Evolutionary conservation across 2,888 invertebrate species (phyloP).

Genomic region (Lasius fuliginosus): DNA sequence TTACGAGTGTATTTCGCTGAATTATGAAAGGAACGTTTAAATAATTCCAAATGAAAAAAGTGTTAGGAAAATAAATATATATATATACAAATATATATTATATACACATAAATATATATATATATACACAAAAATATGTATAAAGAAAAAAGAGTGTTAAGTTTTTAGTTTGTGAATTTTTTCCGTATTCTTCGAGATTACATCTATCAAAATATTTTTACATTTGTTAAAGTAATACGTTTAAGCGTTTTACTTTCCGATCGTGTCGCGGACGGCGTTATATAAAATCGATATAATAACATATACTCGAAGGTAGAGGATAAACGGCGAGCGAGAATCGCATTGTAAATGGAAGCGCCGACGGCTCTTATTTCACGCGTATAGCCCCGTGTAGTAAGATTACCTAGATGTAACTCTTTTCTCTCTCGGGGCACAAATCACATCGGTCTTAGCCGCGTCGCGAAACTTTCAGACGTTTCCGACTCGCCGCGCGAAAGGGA

Average conservation of each 20-base stretch:
- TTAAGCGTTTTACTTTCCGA: neutral
- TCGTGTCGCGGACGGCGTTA: neutral
- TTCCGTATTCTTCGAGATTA: neutral
- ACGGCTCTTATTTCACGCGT: constrained; percentile 35
- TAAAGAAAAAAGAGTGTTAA: neutral
- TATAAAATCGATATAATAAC: constrained; percentile 34
- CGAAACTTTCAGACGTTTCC: constrained; percentile 20
- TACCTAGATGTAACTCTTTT: constrained; percentile 32
- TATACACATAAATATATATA: too few species aligned
- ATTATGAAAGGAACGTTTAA: neutral
- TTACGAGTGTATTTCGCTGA: neutral
- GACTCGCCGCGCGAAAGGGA: neutral
- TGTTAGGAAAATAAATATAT: too few species aligned
- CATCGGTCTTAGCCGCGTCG: constrained; percentile 27
- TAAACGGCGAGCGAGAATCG: constrained; percentile 5
- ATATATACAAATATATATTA: too few species aligned
- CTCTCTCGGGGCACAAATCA: constrained; percentile 35
- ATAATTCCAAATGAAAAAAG: too few species aligned
- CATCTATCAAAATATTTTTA: neutral
- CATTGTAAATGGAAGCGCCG: constrained; percentile 20
- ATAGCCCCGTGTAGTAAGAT: constrained; percentile 3
- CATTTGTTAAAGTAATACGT: too few species aligned
- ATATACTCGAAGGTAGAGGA: neutral
- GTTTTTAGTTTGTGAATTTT: neutral
- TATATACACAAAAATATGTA: too few species aligned